A percentile compares a stretch with the other conserved stretches of the same genome.
Conservation (phyloP, 2,888 invertebrate genomes). For the Onchidella celtica region DNA sequence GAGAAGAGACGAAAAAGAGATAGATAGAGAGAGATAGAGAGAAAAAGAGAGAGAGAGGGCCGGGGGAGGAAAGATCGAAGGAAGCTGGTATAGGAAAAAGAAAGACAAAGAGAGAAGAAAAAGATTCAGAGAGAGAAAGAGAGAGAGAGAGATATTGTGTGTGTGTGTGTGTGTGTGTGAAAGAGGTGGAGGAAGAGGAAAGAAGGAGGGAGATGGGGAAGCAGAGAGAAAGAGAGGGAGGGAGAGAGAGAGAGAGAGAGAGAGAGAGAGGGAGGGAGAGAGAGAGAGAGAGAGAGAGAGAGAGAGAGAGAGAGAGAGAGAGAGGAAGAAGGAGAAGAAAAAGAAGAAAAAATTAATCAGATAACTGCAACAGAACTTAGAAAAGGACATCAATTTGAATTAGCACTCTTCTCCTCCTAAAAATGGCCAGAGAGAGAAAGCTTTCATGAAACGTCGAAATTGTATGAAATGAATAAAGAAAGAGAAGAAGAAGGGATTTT, state of each 20-base stretch:
- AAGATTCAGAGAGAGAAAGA: not conserved
- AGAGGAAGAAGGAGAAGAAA: conserved; percentile 30
- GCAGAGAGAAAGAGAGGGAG: not conserved
- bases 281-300: conserved; percentile 15
- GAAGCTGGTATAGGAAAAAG: not conserved
- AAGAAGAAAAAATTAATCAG: no score
- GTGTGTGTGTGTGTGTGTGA: no score
- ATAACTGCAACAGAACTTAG: no score
- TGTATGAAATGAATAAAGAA: no score
- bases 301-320: conserved; percentile 35
- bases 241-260: not conserved
- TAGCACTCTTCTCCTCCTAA: no score
- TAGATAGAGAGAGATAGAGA: no score
- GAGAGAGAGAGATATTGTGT: not conserved
- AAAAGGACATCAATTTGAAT: no score
- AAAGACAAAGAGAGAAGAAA: not conserved
- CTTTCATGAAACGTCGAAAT: no score
- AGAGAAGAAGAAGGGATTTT: no score
- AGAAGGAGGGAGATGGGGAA: not conserved
- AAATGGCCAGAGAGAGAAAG: no score
- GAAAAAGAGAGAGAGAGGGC: not conserved
- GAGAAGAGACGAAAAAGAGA: no score
- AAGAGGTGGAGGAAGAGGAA: no score
- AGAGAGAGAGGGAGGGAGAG: not conserved
- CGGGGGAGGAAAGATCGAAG: not conserved